These are phyloP conservation scores for Apantesis nais DNA, from an alignment of 2,888 invertebrate genomes.

Conservation along the genomic window DNA sequence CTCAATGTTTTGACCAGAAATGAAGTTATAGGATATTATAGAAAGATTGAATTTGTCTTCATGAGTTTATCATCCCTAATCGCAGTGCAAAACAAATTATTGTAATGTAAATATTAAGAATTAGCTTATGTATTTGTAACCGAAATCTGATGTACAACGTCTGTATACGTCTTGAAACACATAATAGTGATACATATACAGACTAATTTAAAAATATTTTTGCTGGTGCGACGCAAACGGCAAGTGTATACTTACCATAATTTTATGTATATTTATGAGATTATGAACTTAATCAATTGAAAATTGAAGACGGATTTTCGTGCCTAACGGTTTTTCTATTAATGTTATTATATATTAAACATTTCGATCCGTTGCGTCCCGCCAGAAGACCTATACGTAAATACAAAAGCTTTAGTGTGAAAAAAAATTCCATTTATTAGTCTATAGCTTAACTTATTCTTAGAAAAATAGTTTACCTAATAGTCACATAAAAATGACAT, in stretches of 20 bases:
- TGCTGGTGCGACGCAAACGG: constrained; percentile 58
- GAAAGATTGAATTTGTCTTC: constrained; percentile 32
- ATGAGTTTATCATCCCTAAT: constrained; percentile 31
- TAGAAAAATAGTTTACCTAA: constrained; percentile 81
- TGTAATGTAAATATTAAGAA: constrained; percentile 70
- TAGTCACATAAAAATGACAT: constrained; percentile 84
- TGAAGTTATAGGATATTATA: constrained; percentile 35
- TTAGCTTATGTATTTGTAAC: constrained; percentile 69
- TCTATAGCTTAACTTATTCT: constrained; percentile 84
- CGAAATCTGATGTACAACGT: constrained; percentile 84
- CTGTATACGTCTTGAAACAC: constrained; percentile 80
- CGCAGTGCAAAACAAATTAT: constrained; percentile 50
- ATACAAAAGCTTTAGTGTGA: constrained; percentile 82
- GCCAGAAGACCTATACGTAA: constrained; percentile 77
- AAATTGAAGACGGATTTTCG: constrained; percentile 45
- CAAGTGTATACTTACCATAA: constrained; percentile 40
- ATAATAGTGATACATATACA: constrained; percentile 64
- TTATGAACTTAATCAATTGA: constrained; percentile 42
- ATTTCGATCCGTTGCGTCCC: constrained; percentile 54
- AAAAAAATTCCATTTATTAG: constrained; percentile 84
- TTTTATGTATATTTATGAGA: constrained; percentile 46
- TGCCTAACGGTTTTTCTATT: constrained; percentile 49
- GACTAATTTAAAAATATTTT: constrained; percentile 60
- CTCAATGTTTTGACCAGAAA: constrained; percentile 43
- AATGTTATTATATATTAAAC: constrained; percentile 33